Evolutionary conservation across 2,888 invertebrate genomes (phyloP).

Genomic region (Amphipoea oculea): DNA sequence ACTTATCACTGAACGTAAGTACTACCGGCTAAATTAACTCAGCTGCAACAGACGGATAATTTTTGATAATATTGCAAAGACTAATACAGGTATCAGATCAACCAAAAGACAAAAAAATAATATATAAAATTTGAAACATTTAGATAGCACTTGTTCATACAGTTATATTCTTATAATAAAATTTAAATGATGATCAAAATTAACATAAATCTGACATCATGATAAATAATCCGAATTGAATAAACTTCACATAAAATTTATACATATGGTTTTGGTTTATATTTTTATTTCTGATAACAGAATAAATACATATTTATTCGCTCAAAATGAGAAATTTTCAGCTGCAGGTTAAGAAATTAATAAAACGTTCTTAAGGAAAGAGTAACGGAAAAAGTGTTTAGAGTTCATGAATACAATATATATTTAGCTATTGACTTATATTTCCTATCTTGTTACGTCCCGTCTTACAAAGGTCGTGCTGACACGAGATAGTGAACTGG

Average conservation of each 20-base stretch:
- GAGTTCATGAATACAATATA: too few relatives aligned
- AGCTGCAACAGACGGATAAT: constrained; percentile 9
- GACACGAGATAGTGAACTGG: too few relatives aligned
- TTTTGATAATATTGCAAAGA: constrained; percentile 23
- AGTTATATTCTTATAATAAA: background rate
- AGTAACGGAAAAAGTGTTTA: too few relatives aligned
- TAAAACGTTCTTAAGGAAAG: too few relatives aligned
- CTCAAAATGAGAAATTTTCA: too few relatives aligned
- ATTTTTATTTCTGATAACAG: background rate
- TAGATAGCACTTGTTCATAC: background rate
- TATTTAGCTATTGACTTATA: too few relatives aligned
- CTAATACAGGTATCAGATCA: background rate
- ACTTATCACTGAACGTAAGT: constrained; percentile 51
- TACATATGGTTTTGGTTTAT: background rate
- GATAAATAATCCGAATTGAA: constrained; percentile 13
- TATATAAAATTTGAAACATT: background rate
- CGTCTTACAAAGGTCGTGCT: background rate
- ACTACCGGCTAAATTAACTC: constrained; percentile 16
- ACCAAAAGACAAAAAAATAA: background rate
- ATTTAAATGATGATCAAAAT: constrained; percentile 29
- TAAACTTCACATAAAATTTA: constrained; percentile 4
- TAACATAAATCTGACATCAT: constrained; percentile 4
- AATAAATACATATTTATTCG: too few relatives aligned
- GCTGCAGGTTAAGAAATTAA: too few relatives aligned
- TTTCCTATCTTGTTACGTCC: background rate